Evolutionary conservation across 2,797 vertebrate genomes (phyloP), one percentile per base, ranked within the genome.

Genomic region (Eulemur coronatus): DNA sequence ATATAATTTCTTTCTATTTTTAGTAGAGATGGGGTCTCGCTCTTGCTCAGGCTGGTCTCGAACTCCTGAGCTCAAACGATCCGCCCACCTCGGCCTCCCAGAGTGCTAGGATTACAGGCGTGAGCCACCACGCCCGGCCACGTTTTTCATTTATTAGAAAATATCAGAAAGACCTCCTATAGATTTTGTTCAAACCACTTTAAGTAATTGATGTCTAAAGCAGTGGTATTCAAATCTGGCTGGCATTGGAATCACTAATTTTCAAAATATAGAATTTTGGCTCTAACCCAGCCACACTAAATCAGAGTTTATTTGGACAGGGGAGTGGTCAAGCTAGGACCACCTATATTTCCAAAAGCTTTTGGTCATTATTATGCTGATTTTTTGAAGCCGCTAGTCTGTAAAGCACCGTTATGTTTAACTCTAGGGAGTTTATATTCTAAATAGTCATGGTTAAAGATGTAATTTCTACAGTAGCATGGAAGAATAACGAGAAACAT

Each of bases 201-300:
- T 87, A 80, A 72, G 76, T 80, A 86, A 80, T 70, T 87, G 79
- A 65, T 86, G 59, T 69, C 65, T 89, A 59, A 92, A 86, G 57
- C 50, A 59, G 43, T 84, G 28, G 26, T 91, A 79, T 84, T 88
- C 57, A 80, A 55, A 57, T 92, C 57, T 94, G 50, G 65, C 8
- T 92, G 50, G 26, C 17, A 81, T 15, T 85, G 11, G 46, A 46
- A 84, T 94, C 55, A 91, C n/a, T 85, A 20, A 38, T 88, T 92
- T 94, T 90, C 38, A 89, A 91, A 88, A 85, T 96, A 46, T 6
- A 79, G 78, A 73, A 75, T 96, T 94, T 91, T 89, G 69, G 35
- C 17, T 3, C 76, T 90, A 85, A 92, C 33, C 12, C 4, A 93
- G 33, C 11, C 41, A 55, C 73, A 61, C 61, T 73, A 85, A 89